Percentiles rank a stretch among this genome's conserved stretches.
phyloP scores from a whole-genome alignment of 1,140 invertebrate genomes.

The Phocides pigmalion region DNA sequence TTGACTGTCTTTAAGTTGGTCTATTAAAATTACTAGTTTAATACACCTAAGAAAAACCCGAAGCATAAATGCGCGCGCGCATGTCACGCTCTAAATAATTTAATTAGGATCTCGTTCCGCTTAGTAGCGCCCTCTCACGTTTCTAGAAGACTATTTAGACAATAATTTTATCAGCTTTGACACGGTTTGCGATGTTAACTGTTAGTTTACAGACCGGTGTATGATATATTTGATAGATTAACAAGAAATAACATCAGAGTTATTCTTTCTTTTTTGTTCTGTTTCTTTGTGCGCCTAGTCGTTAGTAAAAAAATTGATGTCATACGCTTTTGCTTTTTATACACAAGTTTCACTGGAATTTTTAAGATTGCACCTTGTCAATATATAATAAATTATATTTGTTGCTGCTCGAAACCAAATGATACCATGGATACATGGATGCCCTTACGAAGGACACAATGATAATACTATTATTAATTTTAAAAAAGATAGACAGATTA shows the following conservation, averaged over 20 bases:
- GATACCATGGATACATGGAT: too few species aligned
- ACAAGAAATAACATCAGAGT: not conserved
- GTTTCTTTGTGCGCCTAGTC: too few species aligned
- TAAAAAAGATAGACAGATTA: too few species aligned
- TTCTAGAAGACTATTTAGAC: slow-evolving; percentile 69
- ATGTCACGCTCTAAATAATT: slow-evolving; percentile 69
- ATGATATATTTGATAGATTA: slow-evolving; percentile 17
- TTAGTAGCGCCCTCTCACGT: slow-evolving; percentile 62
- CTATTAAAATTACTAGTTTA: slow-evolving; percentile 42
- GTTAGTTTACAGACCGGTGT: slow-evolving; percentile 30
- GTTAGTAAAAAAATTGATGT: too few species aligned
- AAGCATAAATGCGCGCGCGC: slow-evolving; percentile 54
- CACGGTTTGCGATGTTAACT: slow-evolving; percentile 45
- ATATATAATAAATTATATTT: too few species aligned
- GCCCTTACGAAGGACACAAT: too few species aligned
- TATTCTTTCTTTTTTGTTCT: not conserved
- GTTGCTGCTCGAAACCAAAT: too few species aligned
- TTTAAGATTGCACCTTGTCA: too few species aligned
- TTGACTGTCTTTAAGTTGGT: slow-evolving; percentile 28
- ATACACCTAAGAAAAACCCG: slow-evolving; percentile 48
- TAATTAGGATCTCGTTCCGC: slow-evolving; percentile 80
- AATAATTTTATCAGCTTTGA: slow-evolving; percentile 61
- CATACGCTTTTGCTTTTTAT: too few species aligned
- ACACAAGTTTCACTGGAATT: too few species aligned
- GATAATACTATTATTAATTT: too few species aligned